Conservation (phyloP, 2,888 invertebrate genomes). For the Thyatira batis region DNA sequence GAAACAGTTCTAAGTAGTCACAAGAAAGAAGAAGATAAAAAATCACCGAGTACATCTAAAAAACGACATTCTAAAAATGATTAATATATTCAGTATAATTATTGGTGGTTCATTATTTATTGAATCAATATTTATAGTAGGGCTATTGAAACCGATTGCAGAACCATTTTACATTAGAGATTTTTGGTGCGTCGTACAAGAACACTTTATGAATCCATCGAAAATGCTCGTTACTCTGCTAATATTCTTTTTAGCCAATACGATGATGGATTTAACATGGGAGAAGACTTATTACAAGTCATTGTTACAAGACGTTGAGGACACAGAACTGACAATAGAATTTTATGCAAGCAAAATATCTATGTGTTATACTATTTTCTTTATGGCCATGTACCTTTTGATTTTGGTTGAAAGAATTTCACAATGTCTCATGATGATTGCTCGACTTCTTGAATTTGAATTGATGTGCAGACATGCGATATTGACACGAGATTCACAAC, state of each 20-base stretch:
- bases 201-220: slow-evolving; percentile 22
- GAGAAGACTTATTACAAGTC: slow-evolving; percentile 35
- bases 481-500: slow-evolving; percentile 39
- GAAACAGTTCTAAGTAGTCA: slow-evolving; percentile 3
- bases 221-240: slow-evolving; percentile 31
- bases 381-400: slow-evolving; percentile 45
- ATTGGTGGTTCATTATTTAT: slow-evolving; percentile 38
- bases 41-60: background rate
- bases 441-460: slow-evolving; percentile 62
- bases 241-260: slow-evolving; percentile 33
- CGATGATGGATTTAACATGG: slow-evolving; percentile 47
- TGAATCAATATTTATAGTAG: slow-evolving; percentile 47
- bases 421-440: slow-evolving; percentile 43
- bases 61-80: slow-evolving; percentile 35
- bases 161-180: slow-evolving; percentile 55
- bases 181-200: slow-evolving; percentile 42
- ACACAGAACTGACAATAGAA: slow-evolving; percentile 32
- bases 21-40: slow-evolving; percentile 5
- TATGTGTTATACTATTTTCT: slow-evolving; percentile 42
- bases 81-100: slow-evolving; percentile 48
- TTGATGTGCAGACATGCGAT: slow-evolving; percentile 65
- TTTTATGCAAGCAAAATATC: slow-evolving; percentile 49
- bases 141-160: slow-evolving; percentile 54
- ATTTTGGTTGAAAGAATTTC: slow-evolving; percentile 52
- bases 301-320: slow-evolving; percentile 34